Base-by-base conservation (phyloP, 2,888 invertebrate genomes). In the Cataglyphis livida region DNA sequence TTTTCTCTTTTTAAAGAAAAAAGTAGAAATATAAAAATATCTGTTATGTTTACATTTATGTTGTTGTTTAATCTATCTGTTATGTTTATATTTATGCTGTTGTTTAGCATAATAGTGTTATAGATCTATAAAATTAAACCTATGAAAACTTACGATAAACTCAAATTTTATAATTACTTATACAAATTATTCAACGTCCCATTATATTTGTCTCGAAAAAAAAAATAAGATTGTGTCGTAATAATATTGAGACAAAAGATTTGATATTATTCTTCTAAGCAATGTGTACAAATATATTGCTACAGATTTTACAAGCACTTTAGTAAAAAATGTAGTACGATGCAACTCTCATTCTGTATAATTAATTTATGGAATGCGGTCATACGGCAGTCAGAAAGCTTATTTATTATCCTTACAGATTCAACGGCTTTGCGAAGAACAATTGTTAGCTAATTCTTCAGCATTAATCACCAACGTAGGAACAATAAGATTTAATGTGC, bases 401-500 rank as follows among this genome's bases (percentile, higher is more conserved):
- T 94, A 94, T 94, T 94, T 94, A 94, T 93, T 92, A 93, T 93
- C 91, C 88, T 88, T 86, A 83, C 87, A 84, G 73, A 85, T 61
- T 71, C 74, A 71, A 38, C 73, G 81, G 82, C 35, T 82, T 25
- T 64, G 48, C 38, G 82, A 81, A 84, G 93, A 94, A 94, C 94
- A 94, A 94, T 94, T 92, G 93, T 90, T 89, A 92, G 92, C 93
- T 94, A 94, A 94, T 94, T 94, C 93, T 91, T 91, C 91, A 91
- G 59, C 91, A 91, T 94, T 94, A 94, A 94, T 94, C 94, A 94
- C 94, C 92, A 92, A 89, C 93, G 90, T 92, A 93, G 93, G 94
- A 94, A 94, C 94, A 94, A 94, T 94, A 94, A 93, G 94, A 94
- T 94, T 94, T 93, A 92, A 90, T 90, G 91, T 88, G 92, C 94